A percentile compares a stretch with the other conserved stretches of the same genome.
Conservation (phyloP, 2,888 invertebrate species). For the Argyresthia goedartella region DNA sequence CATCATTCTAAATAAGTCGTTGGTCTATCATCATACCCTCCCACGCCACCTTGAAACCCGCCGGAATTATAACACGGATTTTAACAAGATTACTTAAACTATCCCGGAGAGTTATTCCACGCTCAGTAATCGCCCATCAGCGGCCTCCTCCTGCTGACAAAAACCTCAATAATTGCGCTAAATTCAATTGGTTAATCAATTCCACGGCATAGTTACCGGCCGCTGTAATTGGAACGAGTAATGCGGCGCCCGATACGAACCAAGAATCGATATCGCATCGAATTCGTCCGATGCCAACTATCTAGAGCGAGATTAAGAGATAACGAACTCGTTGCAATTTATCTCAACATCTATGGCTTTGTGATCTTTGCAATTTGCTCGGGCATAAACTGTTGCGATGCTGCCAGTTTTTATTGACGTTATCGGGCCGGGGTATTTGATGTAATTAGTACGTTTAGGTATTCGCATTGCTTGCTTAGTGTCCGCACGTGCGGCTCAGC, state of each 20-base stretch:
- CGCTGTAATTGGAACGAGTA: constrained; percentile 57
- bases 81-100: constrained; percentile 14
- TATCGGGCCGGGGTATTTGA: too few relatives aligned
- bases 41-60: too few relatives aligned
- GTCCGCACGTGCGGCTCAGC: constrained; percentile 14
- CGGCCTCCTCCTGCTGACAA: constrained; percentile 26
- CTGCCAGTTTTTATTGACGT: too few relatives aligned
- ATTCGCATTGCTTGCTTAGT: neutral
- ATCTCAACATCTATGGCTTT: too few relatives aligned
- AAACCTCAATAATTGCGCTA: constrained; percentile 44
- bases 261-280: constrained; percentile 42
- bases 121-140: constrained; percentile 21
- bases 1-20: too few relatives aligned
- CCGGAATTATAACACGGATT: too few relatives aligned
- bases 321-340: neutral
- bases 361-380: too few relatives aligned
- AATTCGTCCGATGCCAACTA: constrained; percentile 23
- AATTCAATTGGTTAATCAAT: constrained; percentile 64
- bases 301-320: neutral
- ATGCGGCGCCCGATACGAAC: constrained; percentile 22
- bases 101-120: constrained; percentile 15
- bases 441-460: too few relatives aligned
- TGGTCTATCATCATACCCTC: too few relatives aligned
- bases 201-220: constrained; percentile 43
- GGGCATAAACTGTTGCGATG: too few relatives aligned